Evolutionary conservation across 2,888 invertebrate genomes (phyloP).

Genomic region (Hydrotaea diabolus): DNA sequence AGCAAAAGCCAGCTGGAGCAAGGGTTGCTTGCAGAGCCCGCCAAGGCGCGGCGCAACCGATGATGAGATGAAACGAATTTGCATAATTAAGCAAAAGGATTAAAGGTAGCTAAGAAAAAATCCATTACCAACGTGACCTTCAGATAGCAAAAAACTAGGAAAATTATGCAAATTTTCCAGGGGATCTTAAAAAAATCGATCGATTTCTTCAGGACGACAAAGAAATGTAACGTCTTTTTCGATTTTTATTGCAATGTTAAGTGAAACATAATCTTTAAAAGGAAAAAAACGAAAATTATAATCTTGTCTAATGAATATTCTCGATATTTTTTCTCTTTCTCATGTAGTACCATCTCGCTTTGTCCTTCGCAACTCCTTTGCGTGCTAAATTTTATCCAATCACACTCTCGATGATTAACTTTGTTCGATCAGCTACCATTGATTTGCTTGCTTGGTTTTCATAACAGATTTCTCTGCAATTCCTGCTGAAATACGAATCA

Average conservation of each 20-base stretch:
- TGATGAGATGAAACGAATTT: constrained; percentile 47
- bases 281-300: background rate
- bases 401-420: background rate
- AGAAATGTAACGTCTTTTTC: constrained; percentile 27
- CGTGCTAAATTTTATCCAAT: background rate
- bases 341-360: background rate
- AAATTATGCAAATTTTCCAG: constrained; percentile 37
- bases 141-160: background rate
- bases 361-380: background rate
- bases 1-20: background rate
- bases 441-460: background rate
- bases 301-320: too few relatives aligned
- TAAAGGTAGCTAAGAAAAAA: constrained; percentile 22
- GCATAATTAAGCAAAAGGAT: constrained; percentile 60
- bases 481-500: constrained; percentile 38
- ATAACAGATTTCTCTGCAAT: background rate
- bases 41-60: too few relatives aligned
- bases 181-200: background rate
- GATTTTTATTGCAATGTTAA: background rate
- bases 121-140: constrained; percentile 28
- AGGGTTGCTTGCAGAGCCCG: background rate
- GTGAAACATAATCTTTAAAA: constrained; percentile 1
- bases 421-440: background rate
- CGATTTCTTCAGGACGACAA: background rate
- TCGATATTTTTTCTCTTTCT: too few relatives aligned